Conservation (phyloP, 2,113 vertebrate species). For the Speoplatyrhinus poulsoni region DNA sequence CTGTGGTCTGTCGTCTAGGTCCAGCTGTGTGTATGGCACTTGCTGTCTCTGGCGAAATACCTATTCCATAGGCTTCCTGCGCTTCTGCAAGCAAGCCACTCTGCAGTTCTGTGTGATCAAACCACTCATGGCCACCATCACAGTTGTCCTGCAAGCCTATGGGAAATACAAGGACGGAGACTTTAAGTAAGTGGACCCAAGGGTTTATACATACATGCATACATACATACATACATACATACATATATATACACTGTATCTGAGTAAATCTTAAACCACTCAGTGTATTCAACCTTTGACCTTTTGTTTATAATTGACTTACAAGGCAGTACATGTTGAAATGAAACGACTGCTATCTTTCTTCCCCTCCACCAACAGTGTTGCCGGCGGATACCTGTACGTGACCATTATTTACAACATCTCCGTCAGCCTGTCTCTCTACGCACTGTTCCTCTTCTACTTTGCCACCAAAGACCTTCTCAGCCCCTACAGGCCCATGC, state of each 20-base stretch:
- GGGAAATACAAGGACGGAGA: constrained; percentile 96
- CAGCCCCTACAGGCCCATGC: constrained; percentile 91
- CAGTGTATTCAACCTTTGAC: no score
- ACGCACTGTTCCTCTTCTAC: constrained; percentile 97
- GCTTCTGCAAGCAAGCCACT: constrained; percentile 98
- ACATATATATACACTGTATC: no score
- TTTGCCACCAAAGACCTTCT: constrained; percentile 90
- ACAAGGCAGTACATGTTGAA: no score
- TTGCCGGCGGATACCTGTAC: constrained; percentile 92
- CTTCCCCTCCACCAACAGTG: constrained; percentile 70
- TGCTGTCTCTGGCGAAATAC: constrained; percentile 95
- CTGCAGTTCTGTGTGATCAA: constrained; percentile 99
- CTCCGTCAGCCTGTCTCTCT: constrained; percentile 94
- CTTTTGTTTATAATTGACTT: no score
- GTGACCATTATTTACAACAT: constrained; percentile 96
- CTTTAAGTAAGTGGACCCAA: constrained; percentile 85
- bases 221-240: no score
- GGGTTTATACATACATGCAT: no score
- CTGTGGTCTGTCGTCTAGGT: constrained; percentile 73
- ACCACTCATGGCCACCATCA: constrained; percentile 92
- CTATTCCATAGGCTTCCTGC: constrained; percentile 93
- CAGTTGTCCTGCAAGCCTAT: constrained; percentile 91
- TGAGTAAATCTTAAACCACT: no score
- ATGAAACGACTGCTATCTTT: not conserved
- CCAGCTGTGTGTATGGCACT: constrained; percentile 93